Conservation (phyloP, 2,888 invertebrate species). For the Aspidiotus rigidus region DNA sequence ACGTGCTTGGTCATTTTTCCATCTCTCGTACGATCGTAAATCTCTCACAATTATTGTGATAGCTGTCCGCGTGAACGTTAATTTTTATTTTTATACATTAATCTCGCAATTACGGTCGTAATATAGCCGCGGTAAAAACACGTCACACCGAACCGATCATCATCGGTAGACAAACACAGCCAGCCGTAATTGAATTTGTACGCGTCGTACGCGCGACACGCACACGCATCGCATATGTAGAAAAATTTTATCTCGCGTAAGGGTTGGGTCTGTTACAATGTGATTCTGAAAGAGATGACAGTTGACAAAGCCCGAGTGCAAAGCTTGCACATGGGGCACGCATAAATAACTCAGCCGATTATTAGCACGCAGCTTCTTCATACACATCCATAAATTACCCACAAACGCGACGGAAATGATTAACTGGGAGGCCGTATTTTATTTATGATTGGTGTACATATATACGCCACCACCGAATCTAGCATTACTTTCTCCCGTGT, state of each 20-base stretch:
- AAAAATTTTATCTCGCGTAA: background rate
- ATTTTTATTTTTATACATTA: too few relatives aligned
- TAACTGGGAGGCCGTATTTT: conserved; percentile 30
- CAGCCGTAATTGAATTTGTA: background rate
- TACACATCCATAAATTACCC: conserved; percentile 17
- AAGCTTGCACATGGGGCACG: conserved; percentile 32
- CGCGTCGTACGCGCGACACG: background rate
- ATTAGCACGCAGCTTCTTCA: conserved; percentile 32
- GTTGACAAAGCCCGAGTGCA: conserved; percentile 33
- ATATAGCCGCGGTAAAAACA: too few relatives aligned
- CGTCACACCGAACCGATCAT: too few relatives aligned
- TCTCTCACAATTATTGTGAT: too few relatives aligned
- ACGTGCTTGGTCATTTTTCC: too few relatives aligned
- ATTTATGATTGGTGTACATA: conserved; percentile 15
- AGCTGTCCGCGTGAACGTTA: too few relatives aligned
- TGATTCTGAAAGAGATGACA: conserved; percentile 31
- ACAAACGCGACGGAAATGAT: conserved; percentile 22
- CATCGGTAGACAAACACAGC: too few relatives aligned
- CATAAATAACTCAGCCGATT: conserved; percentile 33
- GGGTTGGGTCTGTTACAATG: background rate
- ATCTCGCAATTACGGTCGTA: too few relatives aligned
- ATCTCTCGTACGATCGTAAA: too few relatives aligned
- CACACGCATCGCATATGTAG: conserved; percentile 1
- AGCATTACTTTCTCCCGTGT: conserved; percentile 3
- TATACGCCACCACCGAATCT: background rate